Conservation (phyloP, 2,797 vertebrate species). For the Parauchenoglanis punctatus region DNA sequence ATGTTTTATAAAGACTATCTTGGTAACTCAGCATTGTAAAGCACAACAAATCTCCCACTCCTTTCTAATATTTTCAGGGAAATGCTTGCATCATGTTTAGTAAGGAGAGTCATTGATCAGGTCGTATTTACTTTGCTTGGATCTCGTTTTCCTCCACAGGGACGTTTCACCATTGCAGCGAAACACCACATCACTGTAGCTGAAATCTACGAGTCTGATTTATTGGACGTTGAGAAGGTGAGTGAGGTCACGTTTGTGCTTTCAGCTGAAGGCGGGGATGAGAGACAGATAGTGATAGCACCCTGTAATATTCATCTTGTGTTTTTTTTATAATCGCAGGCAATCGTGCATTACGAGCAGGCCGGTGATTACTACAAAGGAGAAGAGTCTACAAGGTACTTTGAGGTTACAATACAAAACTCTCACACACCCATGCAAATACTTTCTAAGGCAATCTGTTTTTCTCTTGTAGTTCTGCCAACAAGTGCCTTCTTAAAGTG, state of each 20-base stretch:
- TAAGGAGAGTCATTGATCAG: not conserved
- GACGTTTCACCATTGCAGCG: slow-evolving; percentile 81
- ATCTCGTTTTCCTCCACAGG: slow-evolving; percentile 62
- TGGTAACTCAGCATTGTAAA: not conserved
- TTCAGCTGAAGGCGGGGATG: not conserved
- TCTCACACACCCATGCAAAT: not conserved
- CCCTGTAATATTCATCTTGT: not conserved
- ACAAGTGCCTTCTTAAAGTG: slow-evolving; percentile 84
- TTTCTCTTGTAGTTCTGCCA: slow-evolving; percentile 63
- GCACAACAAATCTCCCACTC: not conserved
- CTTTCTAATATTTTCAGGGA: not conserved
- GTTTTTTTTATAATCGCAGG: slow-evolving; percentile 61
- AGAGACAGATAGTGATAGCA: not conserved
- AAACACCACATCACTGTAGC: slow-evolving; percentile 82
- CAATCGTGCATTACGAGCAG: slow-evolving; percentile 81
- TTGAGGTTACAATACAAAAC: not conserved
- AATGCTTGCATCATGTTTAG: not conserved
- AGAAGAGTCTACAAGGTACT: slow-evolving; percentile 82
- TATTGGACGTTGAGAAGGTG: slow-evolving; percentile 81
- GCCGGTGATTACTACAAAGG: slow-evolving; percentile 84
- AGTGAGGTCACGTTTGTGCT: slow-evolving; percentile 16
- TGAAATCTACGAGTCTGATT: slow-evolving; percentile 79
- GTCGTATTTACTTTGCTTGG: not conserved
- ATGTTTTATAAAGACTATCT: not conserved
- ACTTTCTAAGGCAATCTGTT: not conserved